Evolutionary conservation across 2,888 invertebrate species (phyloP), one percentile per base, ranked within the genome.

Genomic region (Synergus gifuensis): DNA sequence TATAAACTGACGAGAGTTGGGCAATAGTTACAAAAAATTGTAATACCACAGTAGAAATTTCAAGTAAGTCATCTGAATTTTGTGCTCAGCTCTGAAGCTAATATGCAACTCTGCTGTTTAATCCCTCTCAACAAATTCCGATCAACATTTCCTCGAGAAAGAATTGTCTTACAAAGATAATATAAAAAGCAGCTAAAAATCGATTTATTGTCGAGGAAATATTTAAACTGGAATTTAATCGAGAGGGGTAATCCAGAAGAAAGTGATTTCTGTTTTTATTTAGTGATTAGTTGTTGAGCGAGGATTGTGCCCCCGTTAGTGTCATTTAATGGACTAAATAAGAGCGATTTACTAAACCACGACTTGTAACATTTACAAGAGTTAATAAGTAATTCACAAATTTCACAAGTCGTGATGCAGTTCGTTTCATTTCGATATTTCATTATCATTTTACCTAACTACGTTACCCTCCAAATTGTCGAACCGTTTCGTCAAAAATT

Each of bases 401-500:
- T 84, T 81, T 82, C 83, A 80, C 81, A 82, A 78, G 77, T 82
- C 78, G 79, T 79, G 36, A 36, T 73, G 54, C 54, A 22, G 73
- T 78, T 76, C 69, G 67, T 80, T 16, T 67, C 76, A 73, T 73
- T 73, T 79, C 82, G 28, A 62, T 76, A 76, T 73, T 76, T 76
- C 40, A 16, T 77, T 76, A 22, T 77, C 42, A 49, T 77, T 64
- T 81, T 76, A 85, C 82, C 84, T 84, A 84, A 79, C 83, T 84
- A 84, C 79, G 42, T 28, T 78, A 62, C 83, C 76, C 83, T 78
- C 84, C 84, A 82, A 83, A 84, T 81, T 82, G 80, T 79, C 78
- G 63, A 54, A 79, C 46, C 77, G 69, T 81, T 42, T 67, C 40
- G 44, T 42, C 44, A 77, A 81, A 84, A 83, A 84, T 76, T 83